Evolutionary conservation across 2,113 vertebrate species (phyloP).

Genomic region (Prionailurus bengalensis): DNA sequence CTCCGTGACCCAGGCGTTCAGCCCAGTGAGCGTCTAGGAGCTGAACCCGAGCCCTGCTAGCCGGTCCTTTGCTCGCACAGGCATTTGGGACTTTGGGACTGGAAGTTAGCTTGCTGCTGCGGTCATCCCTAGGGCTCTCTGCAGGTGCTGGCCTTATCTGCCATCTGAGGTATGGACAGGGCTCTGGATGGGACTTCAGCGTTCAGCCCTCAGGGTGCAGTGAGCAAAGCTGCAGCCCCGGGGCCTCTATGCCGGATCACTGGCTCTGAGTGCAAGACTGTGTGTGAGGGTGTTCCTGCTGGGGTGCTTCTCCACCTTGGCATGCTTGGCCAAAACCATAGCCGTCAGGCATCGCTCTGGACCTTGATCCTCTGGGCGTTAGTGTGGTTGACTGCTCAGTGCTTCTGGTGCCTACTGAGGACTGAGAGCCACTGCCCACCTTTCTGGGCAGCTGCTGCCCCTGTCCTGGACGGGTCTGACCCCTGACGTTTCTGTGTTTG

Average conservation of each 20-base stretch:
- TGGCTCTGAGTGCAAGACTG: background rate
- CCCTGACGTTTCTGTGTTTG: background rate
- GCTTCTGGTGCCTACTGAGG: background rate
- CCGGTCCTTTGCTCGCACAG: background rate
- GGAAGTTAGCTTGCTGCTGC: constrained; percentile 17
- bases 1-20: background rate
- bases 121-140: background rate
- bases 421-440: background rate
- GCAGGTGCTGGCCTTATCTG: background rate
- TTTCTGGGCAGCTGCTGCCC: background rate
- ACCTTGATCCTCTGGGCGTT: background rate
- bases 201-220: background rate
- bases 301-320: background rate
- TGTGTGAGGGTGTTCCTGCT: background rate
- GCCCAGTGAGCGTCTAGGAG: background rate
- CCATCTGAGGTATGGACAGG: background rate
- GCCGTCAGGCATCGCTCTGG: background rate
- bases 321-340: background rate
- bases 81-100: constrained; percentile 31
- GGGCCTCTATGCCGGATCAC: background rate
- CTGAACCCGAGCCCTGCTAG: background rate
- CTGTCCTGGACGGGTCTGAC: background rate
- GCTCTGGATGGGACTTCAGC: background rate
- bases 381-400: background rate
- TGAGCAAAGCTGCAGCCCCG: background rate